Percentiles rank a stretch among this genome's conserved stretches.
Evolutionary conservation across 23 tunicate species (phyloP).

Genomic region (Halocynthia aurantium): DNA sequence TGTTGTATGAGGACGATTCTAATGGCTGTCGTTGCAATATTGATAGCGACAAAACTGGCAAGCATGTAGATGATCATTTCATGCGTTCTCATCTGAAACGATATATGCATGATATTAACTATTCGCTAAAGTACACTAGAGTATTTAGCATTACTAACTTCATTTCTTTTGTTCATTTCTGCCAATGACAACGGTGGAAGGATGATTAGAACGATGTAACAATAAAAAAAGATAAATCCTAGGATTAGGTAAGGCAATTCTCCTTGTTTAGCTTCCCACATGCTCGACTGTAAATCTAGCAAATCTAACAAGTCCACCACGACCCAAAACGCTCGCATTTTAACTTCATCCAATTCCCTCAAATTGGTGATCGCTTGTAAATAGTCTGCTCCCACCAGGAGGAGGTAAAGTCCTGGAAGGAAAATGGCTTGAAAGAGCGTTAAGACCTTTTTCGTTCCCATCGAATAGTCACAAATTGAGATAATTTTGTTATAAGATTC

Average conservation of each 20-base stretch:
- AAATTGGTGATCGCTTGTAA: conserved; percentile 27
- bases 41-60: conserved; percentile 49
- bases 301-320: conserved; percentile 73
- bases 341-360: conserved; percentile 71
- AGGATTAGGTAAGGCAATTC: conserved; percentile 45
- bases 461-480: conserved; percentile 45
- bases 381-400: conserved; percentile 81
- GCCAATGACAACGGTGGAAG: conserved; percentile 74
- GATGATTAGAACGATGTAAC: conserved; percentile 56
- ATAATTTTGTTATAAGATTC: background rate
- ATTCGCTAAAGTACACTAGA: background rate
- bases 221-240: conserved; percentile 51
- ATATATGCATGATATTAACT: background rate
- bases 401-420: conserved; percentile 52
- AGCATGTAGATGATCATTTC: conserved; percentile 62
- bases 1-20: conserved; percentile 40
- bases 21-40: conserved; percentile 48
- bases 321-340: conserved; percentile 87
- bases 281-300: conserved; percentile 60
- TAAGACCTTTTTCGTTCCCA: conserved; percentile 35
- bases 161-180: conserved; percentile 66
- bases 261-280: conserved; percentile 62
- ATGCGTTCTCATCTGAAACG: conserved; percentile 31
- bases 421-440: conserved; percentile 67
- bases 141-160: background rate